Conservation (phyloP, 1,140 invertebrate species). For the Eriocheir sinensis region DNA sequence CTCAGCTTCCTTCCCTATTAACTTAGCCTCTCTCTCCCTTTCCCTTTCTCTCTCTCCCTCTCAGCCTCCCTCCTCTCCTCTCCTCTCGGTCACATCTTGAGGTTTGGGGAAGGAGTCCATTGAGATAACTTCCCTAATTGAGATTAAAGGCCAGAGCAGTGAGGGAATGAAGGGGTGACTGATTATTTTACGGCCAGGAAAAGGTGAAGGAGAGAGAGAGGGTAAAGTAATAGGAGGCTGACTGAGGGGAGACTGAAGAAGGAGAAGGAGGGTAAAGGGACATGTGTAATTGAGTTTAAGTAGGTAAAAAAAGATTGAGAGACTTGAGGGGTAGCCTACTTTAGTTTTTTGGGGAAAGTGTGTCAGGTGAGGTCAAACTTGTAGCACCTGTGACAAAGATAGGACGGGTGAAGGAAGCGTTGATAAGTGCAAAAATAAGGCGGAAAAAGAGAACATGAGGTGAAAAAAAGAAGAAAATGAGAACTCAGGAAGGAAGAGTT, state of each 20-base stretch:
- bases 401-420: background rate
- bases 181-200: constrained; percentile 33
- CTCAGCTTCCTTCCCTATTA: background rate
- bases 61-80: background rate
- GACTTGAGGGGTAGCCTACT: background rate
- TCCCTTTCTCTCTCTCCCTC: background rate
- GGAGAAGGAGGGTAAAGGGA: background rate
- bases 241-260: background rate
- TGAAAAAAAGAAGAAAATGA: background rate
- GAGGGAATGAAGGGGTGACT: constrained; percentile 44
- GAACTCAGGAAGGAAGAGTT: background rate
- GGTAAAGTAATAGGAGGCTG: constrained; percentile 17
- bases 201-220: background rate
- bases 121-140: constrained; percentile 40
- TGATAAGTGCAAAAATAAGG: background rate
- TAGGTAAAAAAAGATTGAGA: background rate
- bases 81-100: background rate
- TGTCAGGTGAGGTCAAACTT: too few species aligned
- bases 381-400: too few species aligned
- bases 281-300: background rate
- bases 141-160: constrained; percentile 43
- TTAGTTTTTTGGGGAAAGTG: too few species aligned
- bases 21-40: background rate
- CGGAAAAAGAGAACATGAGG: constrained; percentile 23
- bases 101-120: constrained; percentile 17